Evolutionary conservation across 2,113 vertebrate species (phyloP).

Genomic region (human (Homo sapiens)): GRCh38 chr14:100708001-100708500

Average conservation of each 20-base stretch:
- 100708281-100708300: no score
- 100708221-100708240: neutral
- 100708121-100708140: neutral
- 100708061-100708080: neutral
- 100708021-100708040: neutral
- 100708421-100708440: accelerated
- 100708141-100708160: neutral
- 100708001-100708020: neutral
- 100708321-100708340: neutral
- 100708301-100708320: accelerated
- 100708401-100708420: no score
- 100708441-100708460: neutral
- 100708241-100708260: neutral
- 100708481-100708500: neutral
- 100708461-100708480: neutral
- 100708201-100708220: neutral
- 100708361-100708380: neutral
- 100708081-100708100: slow-evolving; percentile 62
- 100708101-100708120: neutral
- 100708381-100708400: accelerated
- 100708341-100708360: neutral
- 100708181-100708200: neutral
- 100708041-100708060: neutral
- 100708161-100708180: neutral
- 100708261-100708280: neutral